Evolutionary conservation across 2,797 vertebrate genomes (phyloP), one percentile per base, ranked within the genome.

Genomic region (Erethizon dorsatum): DNA sequence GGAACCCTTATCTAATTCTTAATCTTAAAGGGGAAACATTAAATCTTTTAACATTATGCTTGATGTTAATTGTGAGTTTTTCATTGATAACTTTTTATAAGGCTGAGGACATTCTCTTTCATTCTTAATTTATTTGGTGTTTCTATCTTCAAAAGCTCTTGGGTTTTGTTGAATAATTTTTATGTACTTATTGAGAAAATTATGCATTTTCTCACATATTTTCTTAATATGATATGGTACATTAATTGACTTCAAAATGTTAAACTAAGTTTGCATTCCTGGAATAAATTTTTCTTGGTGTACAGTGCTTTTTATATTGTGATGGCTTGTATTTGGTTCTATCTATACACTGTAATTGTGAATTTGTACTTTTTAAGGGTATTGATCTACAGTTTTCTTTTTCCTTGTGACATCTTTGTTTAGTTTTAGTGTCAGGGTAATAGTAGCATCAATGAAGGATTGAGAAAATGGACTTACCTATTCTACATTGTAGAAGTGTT

Each of bases 121-220:
- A 26, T 56, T 85, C 3, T 57, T 75, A 28, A 9, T 84, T 95
- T 82, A 82, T n/a, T 69, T 18, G 31, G 17, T 80, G 22, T 82
- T 82, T 75, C 47, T 80, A 73, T 50, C 24, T 88, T 56, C 28
- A 77, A 83, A 71, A 17, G 18, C 15, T 59, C 9, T 79, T 57
- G 28, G n/a, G 59, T 75, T 93, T 59, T 73, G 22, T 83, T 31
- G 59, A 91, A 90, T 83, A 24, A 8, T 47, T 96, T 87, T 93
- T 79, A 4, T 69, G n/a, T 12, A 69, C 33, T 65, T 84, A 47
- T 80, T 93, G 15, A 95, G 15, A 73, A 71, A 2, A 56, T 41
- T 37, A 14, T 65, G 28, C 54, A 3, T 52, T 50, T 80, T 41
- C 26, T 12, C 80, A 56, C 12, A 22, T 75, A 80, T 37, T 65